Conservation (phyloP, 2,797 vertebrate species). For the Coreius guichenoti region DNA sequence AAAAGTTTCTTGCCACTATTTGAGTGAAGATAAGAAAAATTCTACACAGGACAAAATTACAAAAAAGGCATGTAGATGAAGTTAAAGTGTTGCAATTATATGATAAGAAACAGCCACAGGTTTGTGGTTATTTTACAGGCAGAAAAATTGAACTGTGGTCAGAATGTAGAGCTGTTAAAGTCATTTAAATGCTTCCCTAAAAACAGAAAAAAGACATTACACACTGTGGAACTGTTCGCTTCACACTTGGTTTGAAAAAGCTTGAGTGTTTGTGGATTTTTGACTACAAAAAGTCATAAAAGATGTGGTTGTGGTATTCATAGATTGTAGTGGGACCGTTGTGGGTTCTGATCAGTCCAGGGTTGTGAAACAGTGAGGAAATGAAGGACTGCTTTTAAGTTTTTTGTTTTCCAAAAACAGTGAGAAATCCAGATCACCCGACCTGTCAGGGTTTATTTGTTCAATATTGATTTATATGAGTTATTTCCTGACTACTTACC, state of each 20-base stretch:
- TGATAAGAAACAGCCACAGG: constrained; percentile 12
- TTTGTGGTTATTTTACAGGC: constrained; percentile 33
- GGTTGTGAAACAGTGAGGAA: constrained; percentile 32
- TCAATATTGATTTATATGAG: background rate
- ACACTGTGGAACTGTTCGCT: constrained; percentile 4
- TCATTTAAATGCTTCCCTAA: constrained; percentile 36
- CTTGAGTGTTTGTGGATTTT: constrained; percentile 20
- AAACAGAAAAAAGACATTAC: background rate
- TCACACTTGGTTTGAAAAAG: constrained; percentile 37
- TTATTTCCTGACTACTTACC: background rate
- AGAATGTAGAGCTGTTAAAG: constrained; percentile 41
- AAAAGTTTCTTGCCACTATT: constrained; percentile 26
- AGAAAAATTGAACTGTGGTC: constrained; percentile 13
- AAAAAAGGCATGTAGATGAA: background rate
- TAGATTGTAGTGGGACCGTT: constrained; percentile 10
- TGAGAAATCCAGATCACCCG: background rate
- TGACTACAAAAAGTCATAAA: constrained; percentile 18
- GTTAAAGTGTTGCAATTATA: constrained; percentile 18
- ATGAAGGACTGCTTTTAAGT: constrained; percentile 39
- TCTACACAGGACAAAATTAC: background rate
- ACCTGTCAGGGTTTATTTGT: background rate
- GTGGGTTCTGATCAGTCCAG: constrained; percentile 35
- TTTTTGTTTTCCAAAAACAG: constrained; percentile 23
- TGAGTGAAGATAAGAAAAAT: constrained; percentile 33
- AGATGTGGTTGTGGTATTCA: background rate